phyloP scores from a whole-genome alignment of 2,888 invertebrate genomes.

The Scrobipalpa costella region DNA sequence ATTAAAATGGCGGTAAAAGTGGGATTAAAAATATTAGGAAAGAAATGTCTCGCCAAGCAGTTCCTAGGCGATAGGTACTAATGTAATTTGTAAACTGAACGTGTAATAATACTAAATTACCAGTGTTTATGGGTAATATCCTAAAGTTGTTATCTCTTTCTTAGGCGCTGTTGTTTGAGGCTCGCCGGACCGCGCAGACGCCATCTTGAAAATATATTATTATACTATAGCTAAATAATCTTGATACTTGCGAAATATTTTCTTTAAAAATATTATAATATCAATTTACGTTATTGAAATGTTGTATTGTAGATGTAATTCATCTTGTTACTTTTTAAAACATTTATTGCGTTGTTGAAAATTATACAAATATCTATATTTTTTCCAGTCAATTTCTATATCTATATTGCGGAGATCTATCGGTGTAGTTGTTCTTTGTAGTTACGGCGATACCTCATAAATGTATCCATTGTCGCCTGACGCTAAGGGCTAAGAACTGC shows the following conservation, averaged over 20 bases:
- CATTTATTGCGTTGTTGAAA: slow-evolving; percentile 41
- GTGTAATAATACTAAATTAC: slow-evolving; percentile 61
- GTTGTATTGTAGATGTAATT: slow-evolving; percentile 31
- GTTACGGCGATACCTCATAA: slow-evolving; percentile 1
- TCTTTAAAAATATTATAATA: slow-evolving; percentile 20
- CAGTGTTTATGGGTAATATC: slow-evolving; percentile 73
- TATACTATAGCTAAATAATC: slow-evolving; percentile 8
- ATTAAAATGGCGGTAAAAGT: slow-evolving; percentile 11
- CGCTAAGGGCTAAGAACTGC: background rate
- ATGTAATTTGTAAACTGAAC: slow-evolving; percentile 59
- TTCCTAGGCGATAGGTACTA: slow-evolving; percentile 54
- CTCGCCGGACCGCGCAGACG: slow-evolving; percentile 59
- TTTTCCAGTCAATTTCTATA: slow-evolving; percentile 32
- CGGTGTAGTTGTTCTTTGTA: slow-evolving; percentile 19
- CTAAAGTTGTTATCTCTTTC: slow-evolving; percentile 80
- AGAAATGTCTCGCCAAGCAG: slow-evolving; percentile 57
- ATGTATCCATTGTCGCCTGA: slow-evolving; percentile 33
- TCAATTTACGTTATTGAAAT: slow-evolving; percentile 20
- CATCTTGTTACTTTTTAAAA: slow-evolving; percentile 38
- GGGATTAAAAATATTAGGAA: background rate
- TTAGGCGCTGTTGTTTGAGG: slow-evolving; percentile 78
- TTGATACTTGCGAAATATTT: slow-evolving; percentile 28
- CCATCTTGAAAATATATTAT: slow-evolving; percentile 25
- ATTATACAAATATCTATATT: slow-evolving; percentile 39
- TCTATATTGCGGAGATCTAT: slow-evolving; percentile 18